These are phyloP conservation scores for Acridotheres tristis DNA, from an alignment of 2,797 vertebrate species.

Conservation along the genomic window DNA sequence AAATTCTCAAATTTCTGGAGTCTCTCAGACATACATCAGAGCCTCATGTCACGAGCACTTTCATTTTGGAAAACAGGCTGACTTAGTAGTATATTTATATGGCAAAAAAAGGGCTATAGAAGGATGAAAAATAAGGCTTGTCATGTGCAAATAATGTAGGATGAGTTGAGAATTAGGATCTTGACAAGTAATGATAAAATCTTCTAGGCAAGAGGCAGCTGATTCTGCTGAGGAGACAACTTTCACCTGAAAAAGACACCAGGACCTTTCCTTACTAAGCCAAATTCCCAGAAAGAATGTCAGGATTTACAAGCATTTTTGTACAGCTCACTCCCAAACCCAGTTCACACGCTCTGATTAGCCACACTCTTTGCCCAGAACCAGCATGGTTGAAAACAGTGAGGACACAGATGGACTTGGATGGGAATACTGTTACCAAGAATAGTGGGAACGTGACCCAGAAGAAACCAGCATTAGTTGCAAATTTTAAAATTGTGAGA, in stretches of 20 bases:
- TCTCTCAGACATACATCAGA: background rate
- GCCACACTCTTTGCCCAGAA: background rate
- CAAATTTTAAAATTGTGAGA: background rate
- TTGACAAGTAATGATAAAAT: background rate
- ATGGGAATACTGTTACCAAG: background rate
- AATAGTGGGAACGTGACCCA: background rate
- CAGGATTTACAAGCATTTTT: accelerated
- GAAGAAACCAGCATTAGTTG: background rate
- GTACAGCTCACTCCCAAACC: background rate
- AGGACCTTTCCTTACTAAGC: background rate
- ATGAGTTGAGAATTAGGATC: background rate
- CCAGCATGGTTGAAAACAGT: background rate
- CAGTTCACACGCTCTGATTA: background rate
- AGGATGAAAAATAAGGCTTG: background rate
- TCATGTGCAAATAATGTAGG: background rate
- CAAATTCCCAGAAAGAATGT: background rate
- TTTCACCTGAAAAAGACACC: background rate
- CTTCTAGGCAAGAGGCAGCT: background rate
- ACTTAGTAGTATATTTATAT: background rate
- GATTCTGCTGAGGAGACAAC: background rate
- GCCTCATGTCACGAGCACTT: background rate
- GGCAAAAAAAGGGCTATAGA: background rate
- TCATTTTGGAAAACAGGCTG: background rate
- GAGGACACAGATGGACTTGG: background rate
- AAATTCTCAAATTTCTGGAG: background rate